Conservation (phyloP, 2,113 vertebrate genomes). For the Lepisosteus oculatus region DNA sequence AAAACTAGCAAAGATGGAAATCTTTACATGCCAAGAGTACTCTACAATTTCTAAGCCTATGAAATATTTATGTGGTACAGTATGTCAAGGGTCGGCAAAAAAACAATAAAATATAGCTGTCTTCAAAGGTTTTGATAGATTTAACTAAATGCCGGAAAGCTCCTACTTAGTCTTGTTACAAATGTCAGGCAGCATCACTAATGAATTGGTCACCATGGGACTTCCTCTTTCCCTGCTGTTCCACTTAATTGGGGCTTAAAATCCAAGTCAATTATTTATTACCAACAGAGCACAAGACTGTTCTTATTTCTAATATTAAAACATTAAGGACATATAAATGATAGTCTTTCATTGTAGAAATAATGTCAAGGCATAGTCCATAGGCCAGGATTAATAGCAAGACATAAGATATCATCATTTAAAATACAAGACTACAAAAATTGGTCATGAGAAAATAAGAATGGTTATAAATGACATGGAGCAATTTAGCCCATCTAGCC, state of each 20-base stretch:
- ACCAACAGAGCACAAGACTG: conserved; percentile 31
- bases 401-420: too few species aligned
- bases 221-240: conserved; percentile 58
- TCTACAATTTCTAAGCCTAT: too few species aligned
- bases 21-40: too few species aligned
- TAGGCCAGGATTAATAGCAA: conserved; percentile 2
- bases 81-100: too few species aligned
- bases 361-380: conserved; percentile 26
- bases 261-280: conserved; percentile 67
- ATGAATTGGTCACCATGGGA: conserved; percentile 52
- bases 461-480: too few species aligned
- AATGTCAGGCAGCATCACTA: conserved; percentile 68
- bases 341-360: conserved; percentile 28
- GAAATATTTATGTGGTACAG: too few species aligned
- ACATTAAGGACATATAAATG: conserved; percentile 40
- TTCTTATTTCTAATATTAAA: conserved; percentile 26
- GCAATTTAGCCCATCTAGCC: too few species aligned
- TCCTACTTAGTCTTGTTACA: conserved; percentile 24
- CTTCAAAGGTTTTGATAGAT: conserved; percentile 3
- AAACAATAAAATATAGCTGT: neutral
- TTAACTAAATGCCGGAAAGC: neutral
- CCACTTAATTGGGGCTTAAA: conserved; percentile 62
- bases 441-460: too few species aligned
- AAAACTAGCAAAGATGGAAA: too few species aligned
- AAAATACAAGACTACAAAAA: too few species aligned